Percentiles rank a stretch among this genome's conserved stretches.
Evolutionary conservation across 2,797 vertebrate species (phyloP).

Genomic region (Malurus leucopterus): DNA sequence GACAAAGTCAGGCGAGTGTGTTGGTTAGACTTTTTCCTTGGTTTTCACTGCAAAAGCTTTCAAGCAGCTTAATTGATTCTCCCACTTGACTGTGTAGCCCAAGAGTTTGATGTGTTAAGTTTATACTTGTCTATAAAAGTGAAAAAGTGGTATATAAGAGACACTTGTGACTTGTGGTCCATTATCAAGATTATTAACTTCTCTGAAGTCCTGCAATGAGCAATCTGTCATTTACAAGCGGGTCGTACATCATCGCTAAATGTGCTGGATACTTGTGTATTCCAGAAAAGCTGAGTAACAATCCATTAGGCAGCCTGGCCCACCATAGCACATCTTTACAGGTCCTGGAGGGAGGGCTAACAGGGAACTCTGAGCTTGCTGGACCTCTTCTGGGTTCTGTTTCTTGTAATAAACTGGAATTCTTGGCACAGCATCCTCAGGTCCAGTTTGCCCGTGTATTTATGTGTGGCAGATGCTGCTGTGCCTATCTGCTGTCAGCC

Average conservation of each 20-base stretch:
- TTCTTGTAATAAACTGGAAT: background rate
- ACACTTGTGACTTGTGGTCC: background rate
- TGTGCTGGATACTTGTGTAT: background rate
- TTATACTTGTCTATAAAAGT: slow-evolving; percentile 38
- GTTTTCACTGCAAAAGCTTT: background rate
- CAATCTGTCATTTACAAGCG: slow-evolving; percentile 9
- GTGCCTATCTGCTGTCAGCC: background rate
- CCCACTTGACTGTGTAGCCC: background rate
- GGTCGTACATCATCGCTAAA: background rate
- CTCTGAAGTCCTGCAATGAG: slow-evolving; percentile 13
- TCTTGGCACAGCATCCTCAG: background rate
- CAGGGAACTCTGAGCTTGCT: background rate
- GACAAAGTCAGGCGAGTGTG: background rate
- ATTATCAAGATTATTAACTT: slow-evolving; percentile 51
- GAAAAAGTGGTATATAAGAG: slow-evolving; percentile 43
- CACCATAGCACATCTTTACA: background rate
- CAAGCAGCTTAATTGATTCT: background rate
- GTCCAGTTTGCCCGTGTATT: background rate
- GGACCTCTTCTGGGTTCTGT: background rate
- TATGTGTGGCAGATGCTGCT: background rate
- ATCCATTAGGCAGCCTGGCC: background rate
- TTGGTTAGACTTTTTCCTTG: background rate
- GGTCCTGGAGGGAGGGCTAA: background rate
- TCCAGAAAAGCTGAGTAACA: background rate
- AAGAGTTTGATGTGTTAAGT: slow-evolving; percentile 17